A percentile compares a stretch with the other conserved stretches of the same genome.
Conservation (phyloP, 2,113 vertebrate species). For the Tachuris rubrigastra region DNA sequence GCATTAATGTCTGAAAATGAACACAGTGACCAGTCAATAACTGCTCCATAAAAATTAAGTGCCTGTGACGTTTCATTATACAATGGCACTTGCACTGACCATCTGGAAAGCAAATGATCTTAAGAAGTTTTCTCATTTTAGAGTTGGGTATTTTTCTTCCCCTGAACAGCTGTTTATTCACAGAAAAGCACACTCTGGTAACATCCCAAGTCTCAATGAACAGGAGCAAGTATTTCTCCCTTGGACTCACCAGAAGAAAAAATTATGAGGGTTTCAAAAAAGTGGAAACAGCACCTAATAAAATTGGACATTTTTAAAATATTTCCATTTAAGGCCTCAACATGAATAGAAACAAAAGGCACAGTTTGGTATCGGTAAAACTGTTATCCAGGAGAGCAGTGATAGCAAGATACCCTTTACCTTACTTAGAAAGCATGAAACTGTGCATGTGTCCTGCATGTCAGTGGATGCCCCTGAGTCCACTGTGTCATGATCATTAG, state of each 20-base stretch:
- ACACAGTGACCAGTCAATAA: conserved; percentile 35
- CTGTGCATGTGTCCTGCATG: background rate
- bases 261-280: background rate
- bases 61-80: conserved; percentile 19
- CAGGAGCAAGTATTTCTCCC: background rate
- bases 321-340: background rate
- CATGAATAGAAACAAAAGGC: background rate
- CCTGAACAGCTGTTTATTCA: conserved; percentile 32
- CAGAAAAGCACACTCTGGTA: background rate
- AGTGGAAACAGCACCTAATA: background rate
- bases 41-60: conserved; percentile 48
- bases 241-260: background rate
- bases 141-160: conserved; percentile 6
- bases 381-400: background rate
- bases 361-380: background rate
- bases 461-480: background rate
- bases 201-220: background rate
- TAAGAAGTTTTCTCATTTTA: conserved; percentile 43
- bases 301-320: background rate
- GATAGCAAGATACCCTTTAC: background rate
- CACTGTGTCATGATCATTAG: background rate
- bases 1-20: conserved; percentile 12
- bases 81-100: background rate
- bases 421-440: background rate
- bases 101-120: conserved; percentile 32